Evolutionary conservation across 2,888 invertebrate species (phyloP), one percentile per base, ranked within the genome.

Genomic region (Morinoia aosen): DNA sequence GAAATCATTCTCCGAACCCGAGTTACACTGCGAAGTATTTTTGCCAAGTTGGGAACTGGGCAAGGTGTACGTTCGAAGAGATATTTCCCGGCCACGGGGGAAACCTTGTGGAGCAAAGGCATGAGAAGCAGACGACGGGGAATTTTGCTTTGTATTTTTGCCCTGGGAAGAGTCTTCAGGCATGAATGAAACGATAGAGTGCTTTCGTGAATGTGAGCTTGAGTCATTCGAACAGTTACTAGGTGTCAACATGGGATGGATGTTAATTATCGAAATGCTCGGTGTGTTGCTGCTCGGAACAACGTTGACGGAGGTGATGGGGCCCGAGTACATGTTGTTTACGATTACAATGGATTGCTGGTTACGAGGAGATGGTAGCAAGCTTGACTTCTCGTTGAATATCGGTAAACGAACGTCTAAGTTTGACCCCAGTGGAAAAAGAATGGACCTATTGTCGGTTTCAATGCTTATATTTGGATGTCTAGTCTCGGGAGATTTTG

Each of bases 211-310:
- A 12, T 93, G 93, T 12, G 57, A 19, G 33, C 56, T 93, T 19
- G 90, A 48, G 14, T 48, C 90, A 90, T 48, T 48, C 39, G 90
- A 90, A 90, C 90, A 90, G 48, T 93, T 56, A 57, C n/a, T 57
- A n/a, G 93, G 33, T 19, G 95, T n/a, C 33, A 61, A 19, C 58
- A 95, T 64, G 0, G 95, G 95, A 64, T 95, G 95, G 14, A 95
- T 95, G 40, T 95, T 95, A n/a, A 95, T 95, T n/a, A 95, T 95
- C 12, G 95, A 95, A 64, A 95, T 95, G 33, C 64, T 95, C 33
- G 95, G 95, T 61, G 95, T 48, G 58, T n/a, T 58, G 39, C 33
- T 95, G 39, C 58, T 58, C 7, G 58, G 58, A 39, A 64, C 58
- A 16, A 95, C 58, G 39, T 95, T 95, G 19, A 95, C 64, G 40